These are phyloP conservation scores for Poeciliopsis retropinna DNA, from an alignment of 2,113 vertebrate genomes.

Conservation along the genomic window DNA sequence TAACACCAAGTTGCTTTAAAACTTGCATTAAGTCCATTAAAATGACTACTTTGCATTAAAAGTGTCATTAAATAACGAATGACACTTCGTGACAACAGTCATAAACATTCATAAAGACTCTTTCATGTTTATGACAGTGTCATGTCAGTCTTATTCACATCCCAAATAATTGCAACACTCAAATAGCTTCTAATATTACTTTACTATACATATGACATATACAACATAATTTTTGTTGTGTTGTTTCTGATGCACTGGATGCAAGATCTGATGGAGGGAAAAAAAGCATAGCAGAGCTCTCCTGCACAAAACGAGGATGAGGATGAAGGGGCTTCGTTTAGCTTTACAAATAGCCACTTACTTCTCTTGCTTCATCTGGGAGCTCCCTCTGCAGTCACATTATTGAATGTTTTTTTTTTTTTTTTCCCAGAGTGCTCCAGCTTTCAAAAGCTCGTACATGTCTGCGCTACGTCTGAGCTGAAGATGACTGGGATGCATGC, in stretches of 20 bases:
- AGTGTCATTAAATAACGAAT: too few relatives aligned
- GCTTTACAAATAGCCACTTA: conserved; percentile 28
- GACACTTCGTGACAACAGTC: too few relatives aligned
- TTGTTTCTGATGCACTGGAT: conserved; percentile 9
- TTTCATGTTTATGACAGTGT: too few relatives aligned
- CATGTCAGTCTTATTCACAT: too few relatives aligned
- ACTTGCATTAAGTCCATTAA: too few relatives aligned
- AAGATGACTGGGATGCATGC: conserved; percentile 21
- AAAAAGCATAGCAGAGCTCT: neutral
- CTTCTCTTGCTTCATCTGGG: conserved; percentile 17
- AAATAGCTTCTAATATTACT: too few relatives aligned
- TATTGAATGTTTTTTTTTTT: neutral
- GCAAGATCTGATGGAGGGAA: neutral
- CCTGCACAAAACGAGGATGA: conserved; percentile 11
- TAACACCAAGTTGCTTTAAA: too few relatives aligned
- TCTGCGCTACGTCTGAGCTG: conserved; percentile 31
- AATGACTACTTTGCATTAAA: too few relatives aligned
- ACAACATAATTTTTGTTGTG: neutral
- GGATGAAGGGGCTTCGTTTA: conserved; percentile 5
- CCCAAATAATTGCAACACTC: too few relatives aligned
- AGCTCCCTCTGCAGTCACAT: conserved; percentile 7
- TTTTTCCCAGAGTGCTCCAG: conserved; percentile 6
- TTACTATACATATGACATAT: neutral
- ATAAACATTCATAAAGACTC: too few relatives aligned
- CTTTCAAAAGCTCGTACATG: conserved; percentile 26